These are phyloP conservation scores for Peromyscus melanophrys DNA, from an alignment of 2,797 vertebrate genomes.

Conservation along the genomic window DNA sequence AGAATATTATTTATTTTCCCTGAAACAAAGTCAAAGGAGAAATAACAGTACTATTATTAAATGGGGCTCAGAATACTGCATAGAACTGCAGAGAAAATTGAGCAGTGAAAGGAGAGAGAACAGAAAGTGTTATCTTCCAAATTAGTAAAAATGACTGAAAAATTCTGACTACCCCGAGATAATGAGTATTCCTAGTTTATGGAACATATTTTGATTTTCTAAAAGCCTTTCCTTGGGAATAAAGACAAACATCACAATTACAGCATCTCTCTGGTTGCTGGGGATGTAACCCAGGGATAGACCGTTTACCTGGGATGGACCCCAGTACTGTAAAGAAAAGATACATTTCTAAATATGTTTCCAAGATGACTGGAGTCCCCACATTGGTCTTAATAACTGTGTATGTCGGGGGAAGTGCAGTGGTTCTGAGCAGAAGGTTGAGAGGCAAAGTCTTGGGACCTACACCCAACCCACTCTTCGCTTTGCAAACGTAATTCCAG, in stretches of 20 bases:
- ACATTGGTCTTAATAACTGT: not conserved
- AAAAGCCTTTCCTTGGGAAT: not conserved
- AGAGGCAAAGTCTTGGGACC: not conserved
- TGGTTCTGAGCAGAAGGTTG: not conserved
- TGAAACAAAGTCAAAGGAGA: slow-evolving; percentile 34
- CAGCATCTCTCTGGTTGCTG: not conserved
- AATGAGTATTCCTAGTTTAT: not conserved
- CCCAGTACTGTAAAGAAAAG: not conserved
- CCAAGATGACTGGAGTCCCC: not conserved
- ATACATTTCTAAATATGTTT: not conserved
- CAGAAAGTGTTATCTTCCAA: not conserved
- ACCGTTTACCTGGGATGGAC: not conserved
- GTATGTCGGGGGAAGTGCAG: not conserved
- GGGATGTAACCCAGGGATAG: not conserved
- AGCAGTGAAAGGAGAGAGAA: slow-evolving; percentile 21
- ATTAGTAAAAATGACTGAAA: not conserved
- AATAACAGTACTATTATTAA: not conserved
- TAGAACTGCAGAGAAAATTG: not conserved
- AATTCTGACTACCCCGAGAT: not conserved
- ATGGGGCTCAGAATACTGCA: not conserved
- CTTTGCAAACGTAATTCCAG: slow-evolving; percentile 26
- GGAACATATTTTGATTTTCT: not conserved
- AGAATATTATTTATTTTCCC: not conserved
- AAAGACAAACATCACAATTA: not conserved
- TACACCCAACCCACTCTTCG: not conserved